phyloP scores from a whole-genome alignment of 2,888 invertebrate genomes.

The Trichopria drosophilae region DNA sequence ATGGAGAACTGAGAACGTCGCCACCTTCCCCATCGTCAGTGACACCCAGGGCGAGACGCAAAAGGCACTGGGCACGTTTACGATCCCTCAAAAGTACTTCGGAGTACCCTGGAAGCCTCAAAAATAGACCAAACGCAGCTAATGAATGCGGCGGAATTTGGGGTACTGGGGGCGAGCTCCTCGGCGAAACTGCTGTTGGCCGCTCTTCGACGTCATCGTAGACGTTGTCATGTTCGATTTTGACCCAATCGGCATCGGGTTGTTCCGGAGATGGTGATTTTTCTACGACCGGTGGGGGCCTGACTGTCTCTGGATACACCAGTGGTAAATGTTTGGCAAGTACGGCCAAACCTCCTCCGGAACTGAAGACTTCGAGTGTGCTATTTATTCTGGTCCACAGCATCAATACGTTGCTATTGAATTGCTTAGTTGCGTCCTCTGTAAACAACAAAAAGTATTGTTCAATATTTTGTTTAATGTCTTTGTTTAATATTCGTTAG shows the following conservation, averaged over 20 bases:
- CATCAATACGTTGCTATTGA: conserved; percentile 32
- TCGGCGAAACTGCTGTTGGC: conserved; percentile 57
- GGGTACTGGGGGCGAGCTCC: conserved; percentile 61
- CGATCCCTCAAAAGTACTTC: conserved; percentile 84
- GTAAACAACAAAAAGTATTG: conserved; percentile 16
- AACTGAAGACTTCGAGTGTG: conserved; percentile 83
- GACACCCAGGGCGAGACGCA: conserved; percentile 85
- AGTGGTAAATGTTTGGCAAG: conserved; percentile 87
- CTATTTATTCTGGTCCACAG: conserved; percentile 53
- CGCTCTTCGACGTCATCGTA: conserved; percentile 67
- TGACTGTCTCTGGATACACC: conserved; percentile 74
- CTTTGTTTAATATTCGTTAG: too few species aligned
- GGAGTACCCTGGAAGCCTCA: conserved; percentile 87
- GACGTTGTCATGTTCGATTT: conserved; percentile 64
- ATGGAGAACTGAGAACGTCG: conserved; percentile 72
- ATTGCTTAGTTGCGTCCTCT: conserved; percentile 46
- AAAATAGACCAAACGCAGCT: conserved; percentile 85
- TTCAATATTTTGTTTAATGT: too few species aligned
- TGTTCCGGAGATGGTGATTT: conserved; percentile 63
- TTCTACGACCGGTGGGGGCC: conserved; percentile 64
- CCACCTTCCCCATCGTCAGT: conserved; percentile 90
- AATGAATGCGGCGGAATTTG: conserved; percentile 85
- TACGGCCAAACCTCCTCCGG: conserved; percentile 84
- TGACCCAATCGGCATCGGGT: conserved; percentile 67
- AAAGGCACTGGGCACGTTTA: conserved; percentile 80